A percentile compares a stretch with the other conserved stretches of the same genome.
These are phyloP conservation scores for Toxotes lorentzi DNA, from an alignment of 2,797 vertebrate genomes.

Conservation along the genomic window DNA sequence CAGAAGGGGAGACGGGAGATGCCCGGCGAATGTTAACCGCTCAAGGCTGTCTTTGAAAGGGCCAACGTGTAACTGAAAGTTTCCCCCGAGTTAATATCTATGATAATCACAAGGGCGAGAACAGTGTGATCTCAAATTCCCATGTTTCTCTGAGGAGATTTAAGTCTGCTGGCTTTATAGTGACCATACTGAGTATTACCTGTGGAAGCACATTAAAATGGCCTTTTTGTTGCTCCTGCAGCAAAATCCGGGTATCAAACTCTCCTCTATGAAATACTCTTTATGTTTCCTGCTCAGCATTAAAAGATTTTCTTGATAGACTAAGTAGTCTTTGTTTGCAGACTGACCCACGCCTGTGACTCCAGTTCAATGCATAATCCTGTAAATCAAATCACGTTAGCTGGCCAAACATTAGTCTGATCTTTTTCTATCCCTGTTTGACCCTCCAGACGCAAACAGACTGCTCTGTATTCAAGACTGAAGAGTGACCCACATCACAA, in stretches of 20 bases:
- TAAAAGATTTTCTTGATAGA: constrained; percentile 13
- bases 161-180: constrained; percentile 56
- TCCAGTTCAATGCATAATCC: constrained; percentile 29
- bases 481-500: constrained; percentile 32
- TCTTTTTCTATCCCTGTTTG: constrained; percentile 28
- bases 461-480: constrained; percentile 4
- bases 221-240: constrained; percentile 41
- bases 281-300: constrained; percentile 17
- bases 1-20: constrained; percentile 42
- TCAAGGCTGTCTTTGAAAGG: constrained; percentile 64
- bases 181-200: constrained; percentile 48
- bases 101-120: constrained; percentile 73
- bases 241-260: constrained; percentile 18
- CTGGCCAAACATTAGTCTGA: constrained; percentile 43
- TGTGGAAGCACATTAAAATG: constrained; percentile 62
- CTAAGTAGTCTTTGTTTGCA: constrained; percentile 20
- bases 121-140: constrained; percentile 50
- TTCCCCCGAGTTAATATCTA: constrained; percentile 74
- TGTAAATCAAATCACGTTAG: constrained; percentile 42
- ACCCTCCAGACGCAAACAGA: constrained; percentile 24
- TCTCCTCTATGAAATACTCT: constrained; percentile 7
- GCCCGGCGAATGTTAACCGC: constrained; percentile 62
- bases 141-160: constrained; percentile 59
- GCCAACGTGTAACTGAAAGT: constrained; percentile 47
- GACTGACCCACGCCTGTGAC: background rate